Evolutionary conservation across 2,113 vertebrate genomes (phyloP).

Genomic region (Pluvialis apricaria): DNA sequence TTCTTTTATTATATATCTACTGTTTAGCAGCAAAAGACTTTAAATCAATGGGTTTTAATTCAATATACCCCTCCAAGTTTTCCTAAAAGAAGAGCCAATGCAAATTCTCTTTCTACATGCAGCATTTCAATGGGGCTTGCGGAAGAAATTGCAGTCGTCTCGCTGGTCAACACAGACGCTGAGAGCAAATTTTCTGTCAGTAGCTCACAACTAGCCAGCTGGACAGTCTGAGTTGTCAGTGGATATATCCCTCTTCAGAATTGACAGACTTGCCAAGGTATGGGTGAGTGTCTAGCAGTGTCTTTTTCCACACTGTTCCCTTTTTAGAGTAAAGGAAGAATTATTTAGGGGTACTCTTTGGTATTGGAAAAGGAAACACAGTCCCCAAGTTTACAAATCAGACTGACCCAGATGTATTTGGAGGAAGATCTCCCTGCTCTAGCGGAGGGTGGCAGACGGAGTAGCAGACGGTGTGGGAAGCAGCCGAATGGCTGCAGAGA

Average conservation of each 20-base stretch:
- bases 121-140: not conserved
- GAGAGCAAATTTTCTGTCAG: not conserved
- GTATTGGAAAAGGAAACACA: not conserved
- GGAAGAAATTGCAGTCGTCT: not conserved
- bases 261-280: not conserved
- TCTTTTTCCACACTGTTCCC: not conserved
- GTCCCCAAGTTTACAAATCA: not conserved
- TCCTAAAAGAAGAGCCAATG: not conserved
- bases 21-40: not conserved
- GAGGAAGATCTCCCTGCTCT: not conserved
- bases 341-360: not conserved
- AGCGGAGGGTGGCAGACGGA: accelerated
- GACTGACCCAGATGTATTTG: not conserved
- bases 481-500: not conserved
- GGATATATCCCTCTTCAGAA: not conserved
- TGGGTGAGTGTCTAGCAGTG: not conserved
- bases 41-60: not conserved
- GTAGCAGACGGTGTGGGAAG: not conserved
- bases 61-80: not conserved
- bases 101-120: not conserved
- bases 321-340: not conserved
- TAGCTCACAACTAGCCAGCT: not conserved
- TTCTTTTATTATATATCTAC: not conserved
- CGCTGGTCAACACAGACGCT: not conserved
- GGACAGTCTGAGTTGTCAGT: not conserved